Evolutionary conservation across 92 coral and sea anemone genomes (phyloP).

Genomic region (Bergia puertoricense): DNA sequence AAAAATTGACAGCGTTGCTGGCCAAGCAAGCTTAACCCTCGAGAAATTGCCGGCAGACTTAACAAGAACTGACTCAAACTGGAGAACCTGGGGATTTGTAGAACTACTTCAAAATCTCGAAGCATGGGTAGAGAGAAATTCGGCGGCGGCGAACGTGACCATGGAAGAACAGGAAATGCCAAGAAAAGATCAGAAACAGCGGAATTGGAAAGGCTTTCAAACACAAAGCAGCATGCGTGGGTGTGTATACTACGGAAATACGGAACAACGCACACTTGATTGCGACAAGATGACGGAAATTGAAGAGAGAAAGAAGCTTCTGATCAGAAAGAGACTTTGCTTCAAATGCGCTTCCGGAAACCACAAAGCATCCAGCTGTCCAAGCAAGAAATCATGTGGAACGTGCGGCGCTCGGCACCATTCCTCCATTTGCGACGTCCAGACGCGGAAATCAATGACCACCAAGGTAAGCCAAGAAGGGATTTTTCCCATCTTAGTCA

Average conservation of each 20-base stretch:
- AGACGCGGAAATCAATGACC: not conserved
- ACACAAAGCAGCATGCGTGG: not conserved
- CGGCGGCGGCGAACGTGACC: not conserved
- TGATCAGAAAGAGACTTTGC: slow-evolving; percentile 18
- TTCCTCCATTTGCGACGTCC: slow-evolving; percentile 31
- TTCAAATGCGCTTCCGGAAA: slow-evolving; percentile 28
- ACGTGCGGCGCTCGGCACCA: slow-evolving; percentile 35
- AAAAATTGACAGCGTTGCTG: not conserved
- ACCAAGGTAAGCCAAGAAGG: not conserved
- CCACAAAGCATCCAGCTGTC: slow-evolving; percentile 33
- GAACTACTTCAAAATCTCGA: not conserved
- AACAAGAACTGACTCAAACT: not conserved
- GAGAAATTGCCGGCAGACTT: not conserved
- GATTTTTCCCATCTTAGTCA: not conserved
- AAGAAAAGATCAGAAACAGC: not conserved
- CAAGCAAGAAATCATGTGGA: slow-evolving; percentile 16
- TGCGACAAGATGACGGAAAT: slow-evolving; percentile 23
- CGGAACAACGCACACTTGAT: slow-evolving; percentile 31
- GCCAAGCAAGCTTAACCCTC: not conserved
- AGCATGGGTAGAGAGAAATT: not conserved
- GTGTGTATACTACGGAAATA: slow-evolving; percentile 31
- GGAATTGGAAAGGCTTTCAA: not conserved
- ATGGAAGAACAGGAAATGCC: too few relatives aligned
- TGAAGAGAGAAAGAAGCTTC: slow-evolving; percentile 26
- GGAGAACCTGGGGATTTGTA: not conserved